Base-by-base conservation (phyloP, 2,797 vertebrate species). In the Ctenosaura bakeri region DNA sequence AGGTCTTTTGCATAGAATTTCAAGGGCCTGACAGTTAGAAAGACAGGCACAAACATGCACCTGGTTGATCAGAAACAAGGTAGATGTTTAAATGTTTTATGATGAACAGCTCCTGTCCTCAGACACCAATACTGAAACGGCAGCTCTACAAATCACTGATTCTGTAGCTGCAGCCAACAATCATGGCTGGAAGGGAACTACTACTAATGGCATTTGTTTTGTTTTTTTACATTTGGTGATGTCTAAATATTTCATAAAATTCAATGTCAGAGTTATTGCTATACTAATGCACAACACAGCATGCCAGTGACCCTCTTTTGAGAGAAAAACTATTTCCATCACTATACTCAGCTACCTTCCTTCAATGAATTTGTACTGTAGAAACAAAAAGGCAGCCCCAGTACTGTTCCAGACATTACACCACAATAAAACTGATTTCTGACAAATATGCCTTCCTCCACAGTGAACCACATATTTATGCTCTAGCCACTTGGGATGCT, bases 231-330 rank as follows among this genome's bases (percentile, higher is more conserved):
- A 32, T 87, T 87, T 32, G 7, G 50, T 81, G 46, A 26, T 56
- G n/a, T 42, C 78, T 88, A 69, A 71, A 69, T 66, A 69, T 52
- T 81, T 88, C 46, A 42, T 56, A 87, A 82, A 35, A 71, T 38
- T 2, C 78, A 26, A 1, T 35, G 46, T 54, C 69, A 38, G 20
- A 54, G 14, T 42, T 56, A 82, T 88, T 71, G 35, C 50, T 38
- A 38, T 38, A 71, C 52, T 71, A 56, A 54, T 26, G 8, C 35
- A 54, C 22, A 29, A 71, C 7, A 14, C 35, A 35, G 79, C 79
- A 7, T 26, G 56, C n/a, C 24, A 46, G 16, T 64, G 84, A 85
- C 32, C 52, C 52, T 22, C 56, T 66, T 78, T 64, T 35, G 20
- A 81, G 59, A 59, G 20, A 35, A 66, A 79, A 50, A 7, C 38